Conservation (phyloP, 2,797 vertebrate species). For the Trachurus trachurus region DNA sequence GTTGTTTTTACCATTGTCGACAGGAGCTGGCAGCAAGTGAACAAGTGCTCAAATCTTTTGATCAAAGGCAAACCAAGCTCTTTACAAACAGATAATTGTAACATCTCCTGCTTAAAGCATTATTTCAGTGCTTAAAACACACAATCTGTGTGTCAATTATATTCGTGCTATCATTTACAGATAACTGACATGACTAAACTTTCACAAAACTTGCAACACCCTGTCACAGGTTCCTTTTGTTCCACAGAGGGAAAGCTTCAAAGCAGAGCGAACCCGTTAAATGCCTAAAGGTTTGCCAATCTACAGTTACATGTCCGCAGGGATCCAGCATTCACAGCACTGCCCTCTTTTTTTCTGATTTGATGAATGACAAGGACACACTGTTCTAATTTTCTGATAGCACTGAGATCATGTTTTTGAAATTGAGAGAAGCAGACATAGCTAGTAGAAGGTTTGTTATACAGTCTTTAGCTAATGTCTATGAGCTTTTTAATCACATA, state of each 20-base stretch:
- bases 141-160: background rate
- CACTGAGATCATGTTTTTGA: slow-evolving; percentile 24
- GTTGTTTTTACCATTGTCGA: slow-evolving; percentile 10
- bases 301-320: slow-evolving; percentile 54
- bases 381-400: slow-evolving; percentile 55
- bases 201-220: slow-evolving; percentile 27
- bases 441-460: slow-evolving; percentile 8
- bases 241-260: slow-evolving; percentile 23
- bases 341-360: slow-evolving; percentile 39
- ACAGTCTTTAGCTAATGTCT: slow-evolving; percentile 3
- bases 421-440: slow-evolving; percentile 3
- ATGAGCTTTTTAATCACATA: slow-evolving; percentile 4
- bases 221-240: slow-evolving; percentile 14
- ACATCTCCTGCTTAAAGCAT: slow-evolving; percentile 10
- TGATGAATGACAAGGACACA: slow-evolving; percentile 58
- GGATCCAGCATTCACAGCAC: slow-evolving; percentile 34
- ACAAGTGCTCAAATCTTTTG: background rate
- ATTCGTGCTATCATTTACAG: background rate
- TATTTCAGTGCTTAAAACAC: background rate
- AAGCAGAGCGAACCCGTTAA: slow-evolving; percentile 32
- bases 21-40: background rate
- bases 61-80: slow-evolving; percentile 16
- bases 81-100: slow-evolving; percentile 11
- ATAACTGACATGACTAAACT: slow-evolving; percentile 21
- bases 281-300: slow-evolving; percentile 45